These are phyloP conservation scores for Diceros bicornis DNA, from an alignment of 2,797 vertebrate genomes.

Conservation along the genomic window DNA sequence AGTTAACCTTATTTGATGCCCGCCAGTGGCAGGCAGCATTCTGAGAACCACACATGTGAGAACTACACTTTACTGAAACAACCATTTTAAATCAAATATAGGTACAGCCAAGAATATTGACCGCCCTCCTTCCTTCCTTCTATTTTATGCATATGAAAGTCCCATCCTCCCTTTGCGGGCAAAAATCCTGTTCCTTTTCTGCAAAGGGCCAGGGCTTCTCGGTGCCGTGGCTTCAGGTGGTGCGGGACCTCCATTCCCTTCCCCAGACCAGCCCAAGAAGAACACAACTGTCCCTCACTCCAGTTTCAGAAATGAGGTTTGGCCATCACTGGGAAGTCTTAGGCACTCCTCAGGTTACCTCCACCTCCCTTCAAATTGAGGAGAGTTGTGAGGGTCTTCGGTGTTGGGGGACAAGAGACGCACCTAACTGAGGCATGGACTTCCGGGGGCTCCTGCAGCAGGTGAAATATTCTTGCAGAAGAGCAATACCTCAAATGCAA, in stretches of 20 bases:
- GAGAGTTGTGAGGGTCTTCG: not conserved
- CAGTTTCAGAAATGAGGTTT: not conserved
- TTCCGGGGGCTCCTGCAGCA: not conserved
- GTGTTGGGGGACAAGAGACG: not conserved
- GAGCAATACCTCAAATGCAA: slow-evolving; percentile 64
- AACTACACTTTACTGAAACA: not conserved
- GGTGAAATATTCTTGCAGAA: slow-evolving; percentile 58
- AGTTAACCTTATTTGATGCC: not conserved
- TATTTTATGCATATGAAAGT: not conserved
- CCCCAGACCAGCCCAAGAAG: not conserved
- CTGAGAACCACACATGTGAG: not conserved
- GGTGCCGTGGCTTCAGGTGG: not conserved
- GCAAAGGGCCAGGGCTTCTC: not conserved
- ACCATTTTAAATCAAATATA: not conserved
- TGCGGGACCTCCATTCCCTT: not conserved
- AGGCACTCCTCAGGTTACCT: not conserved
- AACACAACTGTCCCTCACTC: not conserved
- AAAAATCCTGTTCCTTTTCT: not conserved
- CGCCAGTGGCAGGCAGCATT: not conserved
- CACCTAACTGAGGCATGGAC: not conserved
- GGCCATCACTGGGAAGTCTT: not conserved
- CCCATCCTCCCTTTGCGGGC: not conserved
- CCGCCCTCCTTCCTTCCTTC: not conserved
- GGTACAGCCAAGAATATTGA: not conserved
- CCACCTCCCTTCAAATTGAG: not conserved